Conservation (phyloP, 92 coral and sea anemone genomes). For the Heliopora coerulea region DNA sequence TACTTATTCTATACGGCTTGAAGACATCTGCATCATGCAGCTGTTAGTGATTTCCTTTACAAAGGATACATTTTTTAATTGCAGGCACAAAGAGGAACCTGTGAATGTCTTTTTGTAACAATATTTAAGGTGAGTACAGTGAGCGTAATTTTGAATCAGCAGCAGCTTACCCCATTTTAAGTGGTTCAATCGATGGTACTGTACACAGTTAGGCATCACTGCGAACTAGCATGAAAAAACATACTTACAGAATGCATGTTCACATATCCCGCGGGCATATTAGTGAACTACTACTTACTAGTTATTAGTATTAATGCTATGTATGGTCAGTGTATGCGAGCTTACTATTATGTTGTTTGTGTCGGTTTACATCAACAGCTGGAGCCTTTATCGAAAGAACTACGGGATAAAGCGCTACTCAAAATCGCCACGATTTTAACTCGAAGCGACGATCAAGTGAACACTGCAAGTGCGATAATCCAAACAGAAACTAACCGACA, state of each 20-base stretch:
- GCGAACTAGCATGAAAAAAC: no score
- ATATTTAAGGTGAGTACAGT: conserved; percentile 58
- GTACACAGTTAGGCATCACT: no score
- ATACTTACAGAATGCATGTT: no score
- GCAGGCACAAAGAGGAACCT: conserved; percentile 70
- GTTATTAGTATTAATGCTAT: not conserved
- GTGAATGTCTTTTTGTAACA: conserved; percentile 79
- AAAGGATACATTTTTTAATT: not conserved
- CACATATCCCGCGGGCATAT: no score
- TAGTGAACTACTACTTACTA: not conserved
- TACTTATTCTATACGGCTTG: no score
- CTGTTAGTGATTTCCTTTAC: no score
- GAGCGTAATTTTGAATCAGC: no score
- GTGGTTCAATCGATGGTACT: not conserved
- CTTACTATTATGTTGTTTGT: not conserved
- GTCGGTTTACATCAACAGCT: conserved; percentile 44
- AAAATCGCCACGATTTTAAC: conserved; percentile 73
- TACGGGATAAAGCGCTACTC: conserved; percentile 74
- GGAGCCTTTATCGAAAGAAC: conserved; percentile 64
- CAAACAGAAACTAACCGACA: not conserved
- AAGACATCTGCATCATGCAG: no score
- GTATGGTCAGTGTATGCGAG: not conserved
- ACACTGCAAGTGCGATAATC: not conserved
- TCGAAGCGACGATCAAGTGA: conserved; percentile 39
- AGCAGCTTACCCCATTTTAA: not conserved